phyloP scores from a whole-genome alignment of 2,797 vertebrate species.

The Cetoscarus ocellatus region DNA sequence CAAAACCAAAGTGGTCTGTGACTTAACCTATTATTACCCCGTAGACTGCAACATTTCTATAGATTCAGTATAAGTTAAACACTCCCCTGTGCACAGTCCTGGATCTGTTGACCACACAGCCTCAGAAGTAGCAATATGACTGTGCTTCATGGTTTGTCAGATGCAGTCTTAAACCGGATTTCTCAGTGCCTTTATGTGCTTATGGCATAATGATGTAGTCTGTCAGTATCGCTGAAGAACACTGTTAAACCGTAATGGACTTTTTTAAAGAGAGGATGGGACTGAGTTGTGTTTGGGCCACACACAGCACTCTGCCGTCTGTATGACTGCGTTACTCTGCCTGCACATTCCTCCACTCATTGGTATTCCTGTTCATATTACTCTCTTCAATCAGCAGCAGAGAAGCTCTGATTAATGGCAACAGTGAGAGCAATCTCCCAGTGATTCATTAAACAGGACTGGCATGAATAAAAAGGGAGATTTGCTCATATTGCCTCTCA shows the following conservation, averaged over 20 bases:
- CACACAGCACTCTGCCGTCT: conserved; percentile 58
- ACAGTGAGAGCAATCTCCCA: conserved; percentile 81
- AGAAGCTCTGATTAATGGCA: conserved; percentile 83
- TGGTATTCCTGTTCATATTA: conserved; percentile 83
- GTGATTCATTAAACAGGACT: conserved; percentile 83
- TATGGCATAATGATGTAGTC: conserved; percentile 49
- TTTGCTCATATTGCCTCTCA: conserved; percentile 82
- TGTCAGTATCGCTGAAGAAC: conserved; percentile 37
- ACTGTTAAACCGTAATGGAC: conserved; percentile 55
- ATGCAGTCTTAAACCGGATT: conserved; percentile 61
- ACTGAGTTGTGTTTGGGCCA: conserved; percentile 63
- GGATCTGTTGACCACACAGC: conserved; percentile 41
- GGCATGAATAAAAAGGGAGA: conserved; percentile 84
- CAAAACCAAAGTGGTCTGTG: conserved; percentile 37
- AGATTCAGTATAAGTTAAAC: conserved; percentile 64
- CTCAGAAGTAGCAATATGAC: conserved; percentile 54
- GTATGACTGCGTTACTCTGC: conserved; percentile 61
- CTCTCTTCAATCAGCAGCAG: conserved; percentile 80
- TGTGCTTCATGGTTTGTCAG: conserved; percentile 63
- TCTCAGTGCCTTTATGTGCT: conserved; percentile 41
- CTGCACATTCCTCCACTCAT: conserved; percentile 76
- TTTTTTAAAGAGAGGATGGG: conserved; percentile 48
- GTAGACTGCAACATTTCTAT: conserved; percentile 59
- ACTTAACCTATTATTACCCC: conserved; percentile 7
- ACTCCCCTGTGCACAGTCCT: conserved; percentile 41